Evolutionary conservation across 2,888 invertebrate genomes (phyloP), one percentile per base, ranked within the genome.

Genomic region (Lepeophtheirus nordmannii): DNA sequence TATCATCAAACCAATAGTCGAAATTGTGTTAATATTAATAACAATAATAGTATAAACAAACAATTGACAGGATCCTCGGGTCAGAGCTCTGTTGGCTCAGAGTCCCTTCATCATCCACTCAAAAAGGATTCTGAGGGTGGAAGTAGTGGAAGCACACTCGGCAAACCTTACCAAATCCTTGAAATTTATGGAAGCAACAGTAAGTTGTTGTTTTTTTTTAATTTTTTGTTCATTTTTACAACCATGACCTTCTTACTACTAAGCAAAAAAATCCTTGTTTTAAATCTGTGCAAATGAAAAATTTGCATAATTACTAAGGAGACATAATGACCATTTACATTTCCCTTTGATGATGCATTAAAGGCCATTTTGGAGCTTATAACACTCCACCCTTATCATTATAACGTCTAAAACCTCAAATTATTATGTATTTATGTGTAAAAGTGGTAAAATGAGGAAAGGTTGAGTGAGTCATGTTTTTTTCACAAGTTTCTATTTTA

Each of bases 131-230:
- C 53, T 46, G 53, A 46, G 53, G 53, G 53, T n/a, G 53, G 53
- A 17, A n/a, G 53, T 8, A 30, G 30, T 30, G 30, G 30, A 30
- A n/a, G n/a, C 8, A 46, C 53, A 14, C 53, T 46, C 5, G 39
- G 37, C 10, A 60, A 60, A 30, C 20, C 60, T 12, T 60, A 60
- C 30, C 60, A 60, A 60, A 60, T 37, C 30, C 60, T 60, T 8
- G 60, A 60, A 38, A 60, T 60, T 10, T 37, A 38, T 30, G 39
- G 23, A 17, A 60, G 11, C 30, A 17, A 60, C 20, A 38, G 60
- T 60, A 60, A 14, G 60, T 60, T 14, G n/a, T n/a, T n/a, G n/a
- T n/a, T 30, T 1, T 57, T 10, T 20, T n/a, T 14, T n/a, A 5
- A 11, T 14, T 57, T 57, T 57, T n/a, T 11, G 22, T 57, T 30